Percentiles rank a stretch among this genome's conserved stretches.
Conservation (phyloP, 2,113 vertebrate genomes). For the Nannospalax galili region DNA sequence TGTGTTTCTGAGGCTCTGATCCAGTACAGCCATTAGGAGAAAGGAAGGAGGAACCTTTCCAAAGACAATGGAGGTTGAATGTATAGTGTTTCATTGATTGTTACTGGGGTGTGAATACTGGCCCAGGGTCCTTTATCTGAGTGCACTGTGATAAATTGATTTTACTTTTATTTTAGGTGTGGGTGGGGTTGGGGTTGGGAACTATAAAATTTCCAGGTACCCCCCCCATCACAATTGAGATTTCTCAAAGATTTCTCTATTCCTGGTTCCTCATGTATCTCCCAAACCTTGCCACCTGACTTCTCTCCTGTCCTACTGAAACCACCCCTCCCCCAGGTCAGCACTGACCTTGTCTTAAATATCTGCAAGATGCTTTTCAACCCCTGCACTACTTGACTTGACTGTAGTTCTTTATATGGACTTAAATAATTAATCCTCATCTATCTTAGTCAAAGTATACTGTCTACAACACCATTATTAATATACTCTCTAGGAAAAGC, state of each 20-base stretch:
- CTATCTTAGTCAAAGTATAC: conserved; percentile 17
- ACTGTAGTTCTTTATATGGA: conserved; percentile 20
- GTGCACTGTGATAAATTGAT: background rate
- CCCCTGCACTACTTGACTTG: background rate
- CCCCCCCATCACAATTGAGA: background rate
- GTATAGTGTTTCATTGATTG: background rate
- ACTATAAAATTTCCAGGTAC: background rate
- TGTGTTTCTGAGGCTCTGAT: background rate
- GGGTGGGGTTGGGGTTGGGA: too few relatives aligned
- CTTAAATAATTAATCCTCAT: conserved; percentile 53
- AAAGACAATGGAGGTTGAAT: background rate
- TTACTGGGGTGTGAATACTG: background rate
- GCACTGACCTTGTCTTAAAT: background rate
- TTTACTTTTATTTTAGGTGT: background rate
- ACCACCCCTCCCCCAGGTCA: background rate
- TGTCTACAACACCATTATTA: background rate
- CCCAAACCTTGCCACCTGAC: background rate
- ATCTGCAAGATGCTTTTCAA: conserved; percentile 11
- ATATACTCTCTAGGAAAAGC: background rate
- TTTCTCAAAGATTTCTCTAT: background rate
- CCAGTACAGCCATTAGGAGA: background rate
- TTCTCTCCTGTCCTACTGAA: background rate
- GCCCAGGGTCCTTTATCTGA: background rate
- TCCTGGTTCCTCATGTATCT: background rate
- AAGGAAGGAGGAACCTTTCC: background rate